Evolutionary conservation across 2,888 invertebrate species (phyloP), one percentile per base, ranked within the genome.

Genomic region (Entomobrya multifasciata): DNA sequence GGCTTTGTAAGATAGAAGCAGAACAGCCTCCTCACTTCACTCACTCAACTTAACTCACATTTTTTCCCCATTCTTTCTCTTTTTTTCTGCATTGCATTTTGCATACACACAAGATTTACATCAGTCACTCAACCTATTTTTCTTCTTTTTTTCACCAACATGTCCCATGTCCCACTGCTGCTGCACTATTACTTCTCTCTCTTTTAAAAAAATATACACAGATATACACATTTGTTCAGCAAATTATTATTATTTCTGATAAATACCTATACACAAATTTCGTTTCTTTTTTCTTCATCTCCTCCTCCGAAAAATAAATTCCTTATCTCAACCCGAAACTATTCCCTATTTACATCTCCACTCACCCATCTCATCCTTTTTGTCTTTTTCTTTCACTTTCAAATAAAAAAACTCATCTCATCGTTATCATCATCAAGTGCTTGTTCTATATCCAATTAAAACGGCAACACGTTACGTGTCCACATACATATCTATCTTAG

Each of bases 371-470:
- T 22, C 25, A n/a, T n/a, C n/a, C 22, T 57, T 20, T 52, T 20
- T 52, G 55, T 57, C 55, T 57, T 25, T 57, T 57, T 57, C 25
- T n/a, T n/a, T n/a, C n/a, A n/a, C n/a, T n/a, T n/a, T n/a, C n/a
- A n/a, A n/a, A n/a, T n/a, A 22, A 20, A 57, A 20, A 17, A 57
- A 17, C 17, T 17, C 55, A 57, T 57, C 55, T 57, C 55, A 10
- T 15, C 47, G 47, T 47, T 15, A n/a, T 47, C 47, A 47, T 47
- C 47, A 47, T 47, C 47, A 8, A 15, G 52, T 55, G 52, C 25
- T 27, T 62, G 60, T 30, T 27, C 60, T 30, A 62, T n/a, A 62
- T 62, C 30, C 60, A 62, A 62, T 62, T 62, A 62, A 62, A 30
- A 62, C 27, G n/a, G 60, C 27, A 62, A 30, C 60, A 62, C 30